Evolutionary conservation across 2,113 vertebrate species (phyloP), one percentile per base, ranked within the genome.

Genomic region (Ranitomeya variabilis): DNA sequence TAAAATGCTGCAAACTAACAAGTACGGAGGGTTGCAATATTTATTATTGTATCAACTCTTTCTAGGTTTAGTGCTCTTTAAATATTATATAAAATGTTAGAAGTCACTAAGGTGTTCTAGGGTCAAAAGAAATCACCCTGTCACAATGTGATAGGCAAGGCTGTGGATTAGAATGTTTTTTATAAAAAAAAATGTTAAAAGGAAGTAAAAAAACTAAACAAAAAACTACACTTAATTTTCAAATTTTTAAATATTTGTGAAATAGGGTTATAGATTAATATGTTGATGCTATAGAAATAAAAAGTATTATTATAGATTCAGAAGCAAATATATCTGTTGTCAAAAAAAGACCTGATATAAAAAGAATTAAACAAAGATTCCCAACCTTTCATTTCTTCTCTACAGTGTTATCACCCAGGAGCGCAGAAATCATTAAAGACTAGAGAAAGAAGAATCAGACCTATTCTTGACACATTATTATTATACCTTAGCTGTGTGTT

Each of bases 391-490:
- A 51, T 62, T 82, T 64, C 52, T 23, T 80, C 54, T 81, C n/a
- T 60, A 8, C 57, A 64, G 60, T 60, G 16, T 55, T 69, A 84
- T 69, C 52, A 71, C 45, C 82, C 66, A 69, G 82, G 37, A 84
- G 82, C 82, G 37, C 23, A 54, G 64, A 84, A 84, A 84, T 52
- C 66, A 71, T 84, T 71, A 21, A 67, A 71, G 21, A 52, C 51
- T 21, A 45, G 26, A 23, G 5, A 84, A 84, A 84, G 11, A 69
- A 84, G 9, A 54, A 51, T 23, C 4, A 7, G 60, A 9, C 18
- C 15, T 66, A 18, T 54, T 84, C 66, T 45, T 84, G 64, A 23
- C 64, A 23, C 64, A 69, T 84, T 71, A 84, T 84, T 71, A 84
- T 69, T 55, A 84, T 84, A 45, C 81, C 37, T 6, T 83, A 21